A percentile compares a stretch with the other conserved stretches of the same genome.
These are phyloP conservation scores for Lacerta bilineata DNA, from an alignment of 2,797 vertebrate species.

Conservation along the genomic window DNA sequence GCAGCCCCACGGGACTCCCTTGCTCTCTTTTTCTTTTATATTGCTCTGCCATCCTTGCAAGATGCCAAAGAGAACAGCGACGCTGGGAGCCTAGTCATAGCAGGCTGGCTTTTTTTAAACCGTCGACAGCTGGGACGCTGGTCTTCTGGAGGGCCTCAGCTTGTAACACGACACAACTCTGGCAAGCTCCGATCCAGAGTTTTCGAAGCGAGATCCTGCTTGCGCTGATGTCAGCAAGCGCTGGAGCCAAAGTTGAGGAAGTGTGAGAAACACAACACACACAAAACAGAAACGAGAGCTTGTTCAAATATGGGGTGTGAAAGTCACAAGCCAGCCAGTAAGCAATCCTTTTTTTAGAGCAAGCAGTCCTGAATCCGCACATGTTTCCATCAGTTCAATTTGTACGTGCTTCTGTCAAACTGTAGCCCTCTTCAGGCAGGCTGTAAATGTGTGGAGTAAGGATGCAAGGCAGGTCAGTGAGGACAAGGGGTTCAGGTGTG, in stretches of 20 bases:
- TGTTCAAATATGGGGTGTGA: constrained; percentile 28
- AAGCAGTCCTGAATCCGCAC: background rate
- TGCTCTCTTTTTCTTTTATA: constrained; percentile 33
- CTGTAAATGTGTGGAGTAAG: too few species aligned
- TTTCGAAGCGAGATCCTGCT: constrained; percentile 39
- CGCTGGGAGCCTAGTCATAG: constrained; percentile 42
- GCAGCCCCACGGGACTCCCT: constrained; percentile 39
- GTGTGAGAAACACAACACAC: constrained; percentile 35
- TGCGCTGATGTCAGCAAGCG: constrained; percentile 47
- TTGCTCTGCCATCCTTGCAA: background rate
- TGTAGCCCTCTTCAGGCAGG: too few species aligned
- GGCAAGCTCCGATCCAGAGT: background rate
- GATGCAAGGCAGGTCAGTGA: too few species aligned
- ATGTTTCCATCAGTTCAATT: background rate
- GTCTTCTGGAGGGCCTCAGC: constrained; percentile 14
- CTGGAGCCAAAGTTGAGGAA: constrained; percentile 1
- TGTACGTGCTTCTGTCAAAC: too few species aligned
- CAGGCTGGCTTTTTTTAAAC: constrained; percentile 64
- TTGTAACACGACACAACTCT: constrained; percentile 51
- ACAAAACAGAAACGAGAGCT: background rate
- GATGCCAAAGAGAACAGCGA: constrained; percentile 16
- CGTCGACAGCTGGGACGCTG: constrained; percentile 61
- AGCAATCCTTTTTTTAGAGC: background rate
- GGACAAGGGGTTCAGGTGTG: too few species aligned
- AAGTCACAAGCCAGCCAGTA: constrained; percentile 13